A percentile compares a stretch with the other conserved stretches of the same genome.
Conservation (phyloP, 2,113 vertebrate species). For the Callipepla squamata region DNA sequence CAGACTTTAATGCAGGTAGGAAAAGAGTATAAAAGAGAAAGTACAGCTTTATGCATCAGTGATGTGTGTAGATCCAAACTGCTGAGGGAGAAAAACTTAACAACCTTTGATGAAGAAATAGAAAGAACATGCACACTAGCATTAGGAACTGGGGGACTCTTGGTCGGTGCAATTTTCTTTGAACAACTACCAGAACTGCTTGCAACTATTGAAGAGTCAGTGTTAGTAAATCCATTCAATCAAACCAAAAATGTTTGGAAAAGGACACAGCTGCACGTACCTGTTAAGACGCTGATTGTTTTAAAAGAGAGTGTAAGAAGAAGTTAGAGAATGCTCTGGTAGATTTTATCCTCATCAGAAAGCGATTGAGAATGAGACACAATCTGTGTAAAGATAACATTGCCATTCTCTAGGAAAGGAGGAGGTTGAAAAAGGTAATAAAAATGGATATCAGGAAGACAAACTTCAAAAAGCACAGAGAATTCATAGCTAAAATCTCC, state of each 20-base stretch:
- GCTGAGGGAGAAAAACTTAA: not conserved
- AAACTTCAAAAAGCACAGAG: not conserved
- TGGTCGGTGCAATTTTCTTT: not conserved
- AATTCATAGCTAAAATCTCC: not conserved
- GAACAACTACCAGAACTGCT: not conserved
- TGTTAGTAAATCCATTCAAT: not conserved
- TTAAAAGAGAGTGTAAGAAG: not conserved
- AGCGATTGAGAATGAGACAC: not conserved
- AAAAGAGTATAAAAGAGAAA: not conserved
- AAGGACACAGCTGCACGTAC: not conserved
- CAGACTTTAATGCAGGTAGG: not conserved
- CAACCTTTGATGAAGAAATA: not conserved
- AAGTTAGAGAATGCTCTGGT: not conserved
- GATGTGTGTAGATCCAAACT: not conserved
- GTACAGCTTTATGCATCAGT: not conserved
- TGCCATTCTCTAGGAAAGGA: not conserved
- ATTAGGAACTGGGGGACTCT: fast-evolving
- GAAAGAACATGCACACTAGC: not conserved
- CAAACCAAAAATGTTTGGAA: not conserved
- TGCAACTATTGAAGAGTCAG: not conserved
- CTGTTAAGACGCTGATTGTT: not conserved
- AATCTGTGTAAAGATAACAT: not conserved
- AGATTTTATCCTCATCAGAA: not conserved
- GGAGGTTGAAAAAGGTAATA: not conserved
- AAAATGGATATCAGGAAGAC: not conserved